Evolutionary conservation across 1,140 invertebrate species (phyloP).

Genomic region (Zaprionus lachaisei): DNA sequence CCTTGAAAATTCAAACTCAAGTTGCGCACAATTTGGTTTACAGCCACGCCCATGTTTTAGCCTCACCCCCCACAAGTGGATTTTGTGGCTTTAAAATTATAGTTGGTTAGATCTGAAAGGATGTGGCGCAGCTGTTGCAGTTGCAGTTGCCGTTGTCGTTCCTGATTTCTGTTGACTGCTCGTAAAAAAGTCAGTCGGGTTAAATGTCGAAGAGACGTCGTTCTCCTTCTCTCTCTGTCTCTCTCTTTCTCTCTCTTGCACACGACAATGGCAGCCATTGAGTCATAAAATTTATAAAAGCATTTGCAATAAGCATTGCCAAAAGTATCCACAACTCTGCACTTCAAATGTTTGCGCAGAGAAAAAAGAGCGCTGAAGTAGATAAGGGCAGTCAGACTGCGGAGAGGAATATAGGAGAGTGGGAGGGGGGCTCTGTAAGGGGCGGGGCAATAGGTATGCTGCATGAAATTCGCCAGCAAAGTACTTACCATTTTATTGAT

Average conservation of each 20-base stretch:
- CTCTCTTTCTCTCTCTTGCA: conserved; percentile 12
- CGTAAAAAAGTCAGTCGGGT: conserved; percentile 59
- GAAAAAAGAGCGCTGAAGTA: conserved; percentile 11
- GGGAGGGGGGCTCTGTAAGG: background rate
- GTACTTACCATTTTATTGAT: conserved; percentile 82
- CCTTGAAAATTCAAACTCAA: conserved; percentile 63
- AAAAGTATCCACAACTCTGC: conserved; percentile 49
- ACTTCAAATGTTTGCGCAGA: conserved; percentile 46
- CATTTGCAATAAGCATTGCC: conserved; percentile 74
- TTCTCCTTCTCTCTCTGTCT: conserved; percentile 17
- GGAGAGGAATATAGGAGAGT: background rate
- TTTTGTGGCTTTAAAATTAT: conserved; percentile 79
- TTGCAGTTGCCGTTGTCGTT: conserved; percentile 6
- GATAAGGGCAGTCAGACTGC: conserved; percentile 17
- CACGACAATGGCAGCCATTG: conserved; percentile 66
- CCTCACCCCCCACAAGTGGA: conserved; percentile 28
- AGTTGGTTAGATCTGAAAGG: conserved; percentile 61
- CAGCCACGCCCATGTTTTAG: conserved; percentile 52
- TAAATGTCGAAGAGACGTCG: conserved; percentile 60
- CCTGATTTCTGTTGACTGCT: conserved; percentile 45
- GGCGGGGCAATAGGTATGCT: conserved; percentile 6
- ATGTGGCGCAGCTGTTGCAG: conserved; percentile 39
- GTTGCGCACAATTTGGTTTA: conserved; percentile 68
- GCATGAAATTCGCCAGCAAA: conserved; percentile 48
- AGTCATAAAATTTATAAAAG: conserved; percentile 82